Evolutionary conservation across 2,888 invertebrate species (phyloP).

Genomic region (Hirtodrosophila cameraria): DNA sequence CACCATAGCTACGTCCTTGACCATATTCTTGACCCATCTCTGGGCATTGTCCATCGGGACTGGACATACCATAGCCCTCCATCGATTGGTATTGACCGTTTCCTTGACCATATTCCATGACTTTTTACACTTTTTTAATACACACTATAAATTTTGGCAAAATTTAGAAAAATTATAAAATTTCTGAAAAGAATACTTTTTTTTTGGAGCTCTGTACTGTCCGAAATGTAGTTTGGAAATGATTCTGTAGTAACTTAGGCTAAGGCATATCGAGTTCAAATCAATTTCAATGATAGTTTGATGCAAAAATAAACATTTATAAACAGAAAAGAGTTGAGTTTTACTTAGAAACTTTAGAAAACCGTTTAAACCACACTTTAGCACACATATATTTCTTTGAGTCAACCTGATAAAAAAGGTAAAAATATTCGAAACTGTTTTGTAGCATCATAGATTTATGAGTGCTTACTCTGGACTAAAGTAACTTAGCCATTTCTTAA

Average conservation of each 20-base stretch:
- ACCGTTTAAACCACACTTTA: no score
- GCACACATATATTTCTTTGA: no score
- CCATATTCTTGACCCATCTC: constrained; percentile 50
- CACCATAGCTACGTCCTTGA: constrained; percentile 32
- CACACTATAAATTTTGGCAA: neutral
- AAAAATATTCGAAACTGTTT: neutral
- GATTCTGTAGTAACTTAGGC: neutral
- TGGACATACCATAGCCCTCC: constrained; percentile 53
- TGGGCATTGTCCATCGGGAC: constrained; percentile 45
- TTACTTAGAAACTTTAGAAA: no score
- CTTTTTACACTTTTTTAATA: neutral
- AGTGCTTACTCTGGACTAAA: constrained; percentile 17
- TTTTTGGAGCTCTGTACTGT: constrained; percentile 32
- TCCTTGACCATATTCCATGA: constrained; percentile 54
- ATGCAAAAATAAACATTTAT: neutral
- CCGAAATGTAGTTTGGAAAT: constrained; percentile 54
- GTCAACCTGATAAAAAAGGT: neutral
- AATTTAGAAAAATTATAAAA: constrained; percentile 21
- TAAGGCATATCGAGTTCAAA: neutral
- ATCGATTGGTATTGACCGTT: constrained; percentile 40
- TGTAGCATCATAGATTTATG: constrained; percentile 33
- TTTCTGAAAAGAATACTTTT: neutral
- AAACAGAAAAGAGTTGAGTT: neutral
- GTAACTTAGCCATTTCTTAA: constrained; percentile 30
- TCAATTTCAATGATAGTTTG: constrained; percentile 29